Conservation (phyloP, 2,888 invertebrate species). For the Sphaeridia pumilis region DNA sequence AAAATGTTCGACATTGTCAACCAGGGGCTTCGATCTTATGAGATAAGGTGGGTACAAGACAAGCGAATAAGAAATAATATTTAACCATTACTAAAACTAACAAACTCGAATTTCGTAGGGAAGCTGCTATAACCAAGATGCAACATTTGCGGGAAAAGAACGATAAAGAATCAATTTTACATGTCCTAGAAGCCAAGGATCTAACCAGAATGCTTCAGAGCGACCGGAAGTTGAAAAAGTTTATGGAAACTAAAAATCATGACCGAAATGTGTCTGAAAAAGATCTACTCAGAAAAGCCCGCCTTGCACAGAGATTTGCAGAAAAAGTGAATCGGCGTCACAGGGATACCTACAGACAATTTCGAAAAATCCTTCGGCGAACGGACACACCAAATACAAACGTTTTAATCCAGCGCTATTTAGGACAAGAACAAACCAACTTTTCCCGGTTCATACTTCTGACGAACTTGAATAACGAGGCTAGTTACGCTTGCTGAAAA, state of each 20-base stretch:
- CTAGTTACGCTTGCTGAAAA: neutral
- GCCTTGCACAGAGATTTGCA: too few relatives aligned
- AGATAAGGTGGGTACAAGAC: slow-evolving; percentile 59
- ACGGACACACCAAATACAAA: slow-evolving; percentile 18
- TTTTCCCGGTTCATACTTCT: slow-evolving; percentile 14
- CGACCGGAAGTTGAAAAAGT: slow-evolving; percentile 24
- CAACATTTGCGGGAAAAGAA: slow-evolving; percentile 23
- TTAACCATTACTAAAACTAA: neutral
- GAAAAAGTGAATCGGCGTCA: too few relatives aligned
- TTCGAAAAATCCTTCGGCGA: too few relatives aligned
- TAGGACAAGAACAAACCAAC: slow-evolving; percentile 13
- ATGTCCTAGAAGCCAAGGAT: slow-evolving; percentile 32
- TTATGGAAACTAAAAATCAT: slow-evolving; percentile 23
- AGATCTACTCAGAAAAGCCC: slow-evolving; percentile 4
- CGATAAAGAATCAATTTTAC: slow-evolving; percentile 29
- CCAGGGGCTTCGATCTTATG: slow-evolving; percentile 75
- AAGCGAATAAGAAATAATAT: slow-evolving; percentile 28
- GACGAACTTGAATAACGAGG: slow-evolving; percentile 19
- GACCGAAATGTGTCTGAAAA: slow-evolving; percentile 19
- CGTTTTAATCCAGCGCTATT: slow-evolving; percentile 17
- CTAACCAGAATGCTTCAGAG: slow-evolving; percentile 27
- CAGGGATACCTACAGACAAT: too few relatives aligned
- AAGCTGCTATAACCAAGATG: slow-evolving; percentile 23
- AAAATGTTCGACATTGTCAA: slow-evolving; percentile 76
- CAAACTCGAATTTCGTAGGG: slow-evolving; percentile 13